phyloP scores from a whole-genome alignment of 1,140 invertebrate species.

The Drosophila hydei region DNA sequence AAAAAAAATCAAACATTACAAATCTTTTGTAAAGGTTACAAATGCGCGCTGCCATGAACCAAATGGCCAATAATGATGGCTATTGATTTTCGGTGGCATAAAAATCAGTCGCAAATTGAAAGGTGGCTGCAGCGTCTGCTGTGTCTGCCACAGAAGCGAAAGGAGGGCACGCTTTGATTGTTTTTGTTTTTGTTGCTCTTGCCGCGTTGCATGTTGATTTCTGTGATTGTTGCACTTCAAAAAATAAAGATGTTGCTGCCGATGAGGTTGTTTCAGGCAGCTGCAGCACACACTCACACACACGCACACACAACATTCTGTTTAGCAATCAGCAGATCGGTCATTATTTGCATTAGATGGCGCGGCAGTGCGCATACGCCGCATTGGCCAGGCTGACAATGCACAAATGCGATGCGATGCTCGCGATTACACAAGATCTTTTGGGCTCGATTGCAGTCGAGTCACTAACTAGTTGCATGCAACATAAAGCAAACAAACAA shows the following conservation, averaged over 20 bases:
- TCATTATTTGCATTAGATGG: conserved; percentile 52
- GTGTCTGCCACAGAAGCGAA: conserved; percentile 41
- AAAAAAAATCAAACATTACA: conserved; percentile 18
- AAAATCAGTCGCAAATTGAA: conserved; percentile 65
- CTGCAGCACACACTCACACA: conserved; percentile 26
- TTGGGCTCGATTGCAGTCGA: conserved; percentile 23
- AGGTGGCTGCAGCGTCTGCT: conserved; percentile 37
- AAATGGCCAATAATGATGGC: conserved; percentile 63
- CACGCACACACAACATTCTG: conserved; percentile 33
- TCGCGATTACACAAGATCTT: conserved; percentile 42
- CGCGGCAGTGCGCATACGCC: conserved; percentile 49
- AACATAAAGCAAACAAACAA: conserved; percentile 52
- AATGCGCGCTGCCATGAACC: conserved; percentile 39
- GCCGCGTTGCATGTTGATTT: conserved; percentile 57
- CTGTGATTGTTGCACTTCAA: conserved; percentile 10
- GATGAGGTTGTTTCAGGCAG: too few relatives aligned
- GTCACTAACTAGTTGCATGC: conserved; percentile 48
- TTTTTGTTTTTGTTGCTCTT: conserved; percentile 21
- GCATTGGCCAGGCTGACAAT: conserved; percentile 42
- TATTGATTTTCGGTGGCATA: conserved; percentile 47
- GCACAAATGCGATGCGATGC: conserved; percentile 35
- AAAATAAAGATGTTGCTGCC: conserved; percentile 9
- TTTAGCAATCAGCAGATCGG: conserved; percentile 37
- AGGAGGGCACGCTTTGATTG: conserved; percentile 58
- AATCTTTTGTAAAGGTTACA: conserved; percentile 68